Base-by-base conservation (phyloP, 2,113 vertebrate species). In the Vulpes vulpes region DNA sequence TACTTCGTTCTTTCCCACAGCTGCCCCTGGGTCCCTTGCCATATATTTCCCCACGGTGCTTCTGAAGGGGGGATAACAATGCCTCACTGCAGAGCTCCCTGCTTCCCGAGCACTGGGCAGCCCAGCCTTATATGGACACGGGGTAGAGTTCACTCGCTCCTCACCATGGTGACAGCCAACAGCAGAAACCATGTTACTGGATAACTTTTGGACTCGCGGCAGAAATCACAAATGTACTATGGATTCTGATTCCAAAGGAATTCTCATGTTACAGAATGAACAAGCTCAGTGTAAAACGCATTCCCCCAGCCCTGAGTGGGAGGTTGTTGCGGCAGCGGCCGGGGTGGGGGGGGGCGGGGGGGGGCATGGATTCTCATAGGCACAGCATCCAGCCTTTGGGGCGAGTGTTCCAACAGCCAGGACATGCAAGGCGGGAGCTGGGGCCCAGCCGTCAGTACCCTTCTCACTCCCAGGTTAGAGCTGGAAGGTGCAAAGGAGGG, bases 91-190 rank as follows among this genome's bases (percentile, higher is more conserved):
- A 49, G 82, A 16, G 22, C 20, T 62, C 55, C 17, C 22, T 4
- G 7, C 74, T 89, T 57, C 88, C 93, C 15, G 27, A 32, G 78
- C 27, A 9, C 80, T 69, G 43, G 22, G 59, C 90, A 16, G 79
- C 90, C 69, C 94, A 6, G 85, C 98, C 98, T 96, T 98, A 94
- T 97, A 97, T 91, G 98, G 98, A 17, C 95, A 96, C 11, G 23
- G 86, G 84, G 91, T 78, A 60, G 89, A 65, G 91, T 43, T 53
- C 6, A 38, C 79, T 49, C 49, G 43, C 60, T 43, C 65, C n/a
- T 96, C 78, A 3, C 90, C 95, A 65, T 97, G 94, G 97, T 5
- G 59, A 97, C 95, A 82, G 94, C 94, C 95, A 94, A 15, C 97
- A 74, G 67, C 98, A 93, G 96, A 95, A 83, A 89, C 81, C 32